Evolutionary conservation across 2,113 vertebrate genomes (phyloP), one percentile per base, ranked within the genome.

Genomic region (Rhegmatorhina hoffmannsi): DNA sequence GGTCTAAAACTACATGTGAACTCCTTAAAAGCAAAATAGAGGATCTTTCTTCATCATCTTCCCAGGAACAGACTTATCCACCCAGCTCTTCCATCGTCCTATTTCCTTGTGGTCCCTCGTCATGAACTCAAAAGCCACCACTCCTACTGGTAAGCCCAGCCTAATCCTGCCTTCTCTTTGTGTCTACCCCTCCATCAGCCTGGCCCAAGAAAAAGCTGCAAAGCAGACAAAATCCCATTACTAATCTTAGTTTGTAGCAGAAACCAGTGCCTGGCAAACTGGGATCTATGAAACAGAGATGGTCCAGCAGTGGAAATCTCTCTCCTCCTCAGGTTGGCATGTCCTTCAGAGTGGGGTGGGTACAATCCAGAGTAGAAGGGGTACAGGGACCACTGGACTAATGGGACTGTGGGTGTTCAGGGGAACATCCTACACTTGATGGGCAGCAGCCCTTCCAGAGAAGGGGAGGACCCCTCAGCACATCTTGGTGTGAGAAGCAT

Each of bases 401-500:
- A 50, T 15, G 24, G 68, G 28, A 75, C 74, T 0, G 1, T 6
- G 6, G 11, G 26, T 33, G 5, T 36, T 74, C 26, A 76, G 56
- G 34, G 26, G 18, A 84, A 58, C 12, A 84, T 3, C 20, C 55
- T 12, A 7, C 5, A 4, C 67, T 26, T 49, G 43, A 74, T 3
- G 34, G 34, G 59, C 25, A 59, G 60, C 47, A 87, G 13, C 31
- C 80, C 5, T 53, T 86, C 43, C 4, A 11, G 31, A 46, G 67
- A 60, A 60, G 69, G 13, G 5, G 38, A 83, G 10, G 31, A 29
- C 1, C 34, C 33, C 36, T 24, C 25, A 74, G 47, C 10, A 84
- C 33, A 31, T 17, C 19, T 4, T 14, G 40, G 33, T 10, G 28
- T 0, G 2, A 58, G 46, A 13, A 86, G 44, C 28, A n/a, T 3